These are phyloP conservation scores for Botia almorhae DNA, from an alignment of 2,797 vertebrate genomes.

Conservation along the genomic window DNA sequence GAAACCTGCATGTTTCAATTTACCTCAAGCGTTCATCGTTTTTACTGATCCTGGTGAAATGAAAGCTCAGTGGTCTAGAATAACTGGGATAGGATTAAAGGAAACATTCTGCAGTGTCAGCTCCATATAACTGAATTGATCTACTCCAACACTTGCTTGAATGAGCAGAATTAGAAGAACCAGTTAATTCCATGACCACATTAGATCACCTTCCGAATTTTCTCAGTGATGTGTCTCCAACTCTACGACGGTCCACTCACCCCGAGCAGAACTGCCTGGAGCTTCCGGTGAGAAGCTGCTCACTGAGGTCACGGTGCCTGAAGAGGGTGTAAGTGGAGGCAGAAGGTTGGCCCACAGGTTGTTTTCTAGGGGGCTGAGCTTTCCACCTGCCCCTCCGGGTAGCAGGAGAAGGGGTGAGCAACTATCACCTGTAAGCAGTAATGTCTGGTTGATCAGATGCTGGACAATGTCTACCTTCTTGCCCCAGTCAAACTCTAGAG, in stretches of 20 bases:
- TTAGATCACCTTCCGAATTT: not conserved
- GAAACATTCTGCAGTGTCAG: no score
- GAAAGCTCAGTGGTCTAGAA: not conserved
- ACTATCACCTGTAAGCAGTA: constrained; percentile 80
- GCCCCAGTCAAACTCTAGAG: constrained; percentile 79
- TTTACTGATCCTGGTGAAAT: not conserved
- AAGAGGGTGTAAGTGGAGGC: constrained; percentile 85
- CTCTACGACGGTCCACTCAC: constrained; percentile 94
- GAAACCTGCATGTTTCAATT: not conserved
- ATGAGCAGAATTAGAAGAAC: not conserved
- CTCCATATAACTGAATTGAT: no score
- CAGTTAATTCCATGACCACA: not conserved
- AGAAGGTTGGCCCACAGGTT: constrained; percentile 89
- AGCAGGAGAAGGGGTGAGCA: constrained; percentile 76
- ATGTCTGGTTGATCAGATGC: constrained; percentile 90
- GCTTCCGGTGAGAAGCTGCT: constrained; percentile 92
- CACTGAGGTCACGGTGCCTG: constrained; percentile 90
- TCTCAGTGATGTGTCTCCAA: constrained; percentile 89
- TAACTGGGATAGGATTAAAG: not conserved
- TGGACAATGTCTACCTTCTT: constrained; percentile 88
- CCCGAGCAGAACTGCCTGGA: constrained; percentile 83
- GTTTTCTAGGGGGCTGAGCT: constrained; percentile 86
- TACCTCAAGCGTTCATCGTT: not conserved
- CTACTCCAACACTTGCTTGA: not conserved
- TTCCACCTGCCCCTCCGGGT: constrained; percentile 73